Conservation (phyloP, 2,113 vertebrate genomes). For the Noturus placidus region DNA sequence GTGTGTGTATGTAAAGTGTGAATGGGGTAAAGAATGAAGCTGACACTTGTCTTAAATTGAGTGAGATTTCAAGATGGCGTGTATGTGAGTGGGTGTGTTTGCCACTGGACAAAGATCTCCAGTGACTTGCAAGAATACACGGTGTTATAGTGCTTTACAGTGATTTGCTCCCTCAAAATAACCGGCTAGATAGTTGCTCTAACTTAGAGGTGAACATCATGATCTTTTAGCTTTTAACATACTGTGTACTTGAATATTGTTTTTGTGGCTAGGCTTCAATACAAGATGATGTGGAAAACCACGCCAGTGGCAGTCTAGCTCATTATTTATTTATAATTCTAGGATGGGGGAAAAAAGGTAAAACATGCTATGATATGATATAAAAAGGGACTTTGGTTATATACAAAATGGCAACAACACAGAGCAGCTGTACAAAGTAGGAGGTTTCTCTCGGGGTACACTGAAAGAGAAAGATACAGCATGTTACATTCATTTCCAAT, state of each 20-base stretch:
- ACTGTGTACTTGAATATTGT: background rate
- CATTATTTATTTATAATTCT: background rate
- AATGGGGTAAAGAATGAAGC: background rate
- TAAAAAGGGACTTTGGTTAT: background rate
- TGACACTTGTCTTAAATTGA: background rate
- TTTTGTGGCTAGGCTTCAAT: background rate
- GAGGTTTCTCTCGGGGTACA: background rate
- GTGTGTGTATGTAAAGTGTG: background rate
- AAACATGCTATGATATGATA: background rate
- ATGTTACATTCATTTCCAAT: background rate
- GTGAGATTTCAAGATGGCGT: background rate
- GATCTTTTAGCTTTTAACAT: background rate
- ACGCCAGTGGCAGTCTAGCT: background rate
- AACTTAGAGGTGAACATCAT: background rate
- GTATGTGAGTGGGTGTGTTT: background rate
- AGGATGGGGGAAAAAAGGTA: background rate
- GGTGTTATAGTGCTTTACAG: background rate
- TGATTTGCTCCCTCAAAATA: background rate
- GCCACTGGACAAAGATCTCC: background rate
- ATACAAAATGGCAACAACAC: background rate
- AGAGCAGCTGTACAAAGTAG: background rate
- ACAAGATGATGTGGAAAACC: background rate
- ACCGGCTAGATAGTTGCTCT: background rate
- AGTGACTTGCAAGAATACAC: background rate
- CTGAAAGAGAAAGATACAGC: background rate